Evolutionary conservation across 2,113 vertebrate species (phyloP), one percentile per base, ranked within the genome.

Genomic region (Ailurus styani): DNA sequence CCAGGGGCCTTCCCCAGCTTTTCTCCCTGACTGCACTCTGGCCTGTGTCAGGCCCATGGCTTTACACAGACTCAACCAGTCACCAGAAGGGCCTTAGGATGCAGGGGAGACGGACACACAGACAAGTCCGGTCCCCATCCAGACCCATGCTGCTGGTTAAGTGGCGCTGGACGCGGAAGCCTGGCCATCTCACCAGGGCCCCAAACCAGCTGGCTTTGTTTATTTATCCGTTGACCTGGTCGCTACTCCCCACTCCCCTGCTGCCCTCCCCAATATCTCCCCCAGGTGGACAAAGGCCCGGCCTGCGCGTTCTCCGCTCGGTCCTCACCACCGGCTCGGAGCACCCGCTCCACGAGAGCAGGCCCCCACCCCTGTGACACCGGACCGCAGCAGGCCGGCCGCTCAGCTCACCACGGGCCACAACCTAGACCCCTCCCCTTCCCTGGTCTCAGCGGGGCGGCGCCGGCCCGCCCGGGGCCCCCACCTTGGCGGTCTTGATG

Each of bases 401-500:
- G 1, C 73, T 18, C 20, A 4, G 25, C 47, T 25, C 23, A 3
- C 52, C 55, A 14, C 25, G 13, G 73, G 29, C 31, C 11, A 5
- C 23, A 1, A 17, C 15, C 40, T 7, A 42, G 15, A 3, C 29
- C 0, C 79, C 0, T 37, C 14, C 20, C 29, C 23, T 4, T 52
- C 57, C 37, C 3, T 0, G 85, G 73, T n/a, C 25, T 52, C 34
- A 0, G 37, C 6, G 18, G 27, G 6, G 34, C 27, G 6, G 83
- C 37, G 21, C 14, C 3, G 13, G 54, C 21, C 14, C 0, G 10
- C 29, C 31, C 50, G n/a, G n/a, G n/a, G 3, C 50, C 0, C 98
- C 29, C 62, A 99, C 99, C 99, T 99, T 99, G 7, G 99, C 99
- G 0, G 99, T 99, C 97, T 99, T 99, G 90, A 99, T 99, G 57